Percentiles rank a stretch among this genome's conserved stretches.
These are phyloP conservation scores for Gallinago solitaria DNA, from an alignment of 2,797 vertebrate genomes.

Conservation along the genomic window DNA sequence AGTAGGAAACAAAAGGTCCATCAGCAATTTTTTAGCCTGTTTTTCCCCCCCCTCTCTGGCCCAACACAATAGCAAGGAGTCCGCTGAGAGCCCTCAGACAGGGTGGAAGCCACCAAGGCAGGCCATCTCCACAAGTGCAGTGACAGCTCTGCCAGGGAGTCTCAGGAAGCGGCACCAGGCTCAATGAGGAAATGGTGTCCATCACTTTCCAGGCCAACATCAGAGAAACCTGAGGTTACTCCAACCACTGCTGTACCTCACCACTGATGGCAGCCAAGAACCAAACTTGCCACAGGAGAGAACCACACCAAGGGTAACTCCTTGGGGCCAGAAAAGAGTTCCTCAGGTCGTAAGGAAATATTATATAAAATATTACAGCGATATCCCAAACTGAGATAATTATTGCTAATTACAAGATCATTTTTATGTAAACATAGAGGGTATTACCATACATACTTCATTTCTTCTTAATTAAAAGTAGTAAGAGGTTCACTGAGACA, in stretches of 20 bases:
- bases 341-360: neutral
- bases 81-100: neutral
- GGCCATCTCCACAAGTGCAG: accelerated
- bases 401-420: conserved; percentile 14
- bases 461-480: conserved; percentile 17
- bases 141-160: neutral
- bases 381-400: neutral
- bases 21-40: neutral
- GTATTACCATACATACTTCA: neutral
- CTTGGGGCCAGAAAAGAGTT: neutral
- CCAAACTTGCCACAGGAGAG: neutral
- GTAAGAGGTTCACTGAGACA: neutral
- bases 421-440: neutral
- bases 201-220: neutral
- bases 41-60: neutral
- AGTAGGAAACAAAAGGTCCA: accelerated
- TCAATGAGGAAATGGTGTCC: accelerated
- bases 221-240: neutral
- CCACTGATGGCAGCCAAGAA: neutral
- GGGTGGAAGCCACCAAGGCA: neutral
- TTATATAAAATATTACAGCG: neutral
- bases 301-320: neutral
- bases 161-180: neutral
- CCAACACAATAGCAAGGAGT: neutral
- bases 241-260: neutral